Evolutionary conservation across 2,113 vertebrate species (phyloP).

Genomic region (Pelecanus crispus): DNA sequence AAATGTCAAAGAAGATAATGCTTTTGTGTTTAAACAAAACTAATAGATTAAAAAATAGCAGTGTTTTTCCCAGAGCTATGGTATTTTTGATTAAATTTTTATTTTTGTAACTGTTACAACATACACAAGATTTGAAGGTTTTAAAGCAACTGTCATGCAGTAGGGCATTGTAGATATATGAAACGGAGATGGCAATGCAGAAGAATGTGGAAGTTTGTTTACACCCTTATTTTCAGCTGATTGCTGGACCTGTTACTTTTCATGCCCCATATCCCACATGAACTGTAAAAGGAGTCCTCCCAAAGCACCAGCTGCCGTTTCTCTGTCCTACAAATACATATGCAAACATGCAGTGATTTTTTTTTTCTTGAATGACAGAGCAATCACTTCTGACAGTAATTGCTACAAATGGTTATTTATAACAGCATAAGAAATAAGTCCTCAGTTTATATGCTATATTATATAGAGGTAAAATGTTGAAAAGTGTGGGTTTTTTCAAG

Average conservation of each 20-base stretch:
- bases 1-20: not conserved
- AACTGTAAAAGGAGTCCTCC: not conserved
- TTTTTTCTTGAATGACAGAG: not conserved
- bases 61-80: not conserved
- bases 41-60: not conserved
- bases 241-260: not conserved
- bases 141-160: not conserved
- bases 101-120: not conserved
- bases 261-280: not conserved
- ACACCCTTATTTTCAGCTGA: not conserved
- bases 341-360: not conserved
- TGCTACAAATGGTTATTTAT: not conserved
- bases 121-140: not conserved
- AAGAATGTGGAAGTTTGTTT: not conserved
- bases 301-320: not conserved
- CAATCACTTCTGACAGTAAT: not conserved
- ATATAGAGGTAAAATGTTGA: not conserved
- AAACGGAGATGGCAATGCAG: not conserved
- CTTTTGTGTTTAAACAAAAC: not conserved
- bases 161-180: not conserved
- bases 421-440: not conserved
- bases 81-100: not conserved
- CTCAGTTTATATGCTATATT: not conserved
- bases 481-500: not conserved
- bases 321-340: not conserved